Conservation (phyloP, 2,113 vertebrate species). For the Mormoops blainvillei region DNA sequence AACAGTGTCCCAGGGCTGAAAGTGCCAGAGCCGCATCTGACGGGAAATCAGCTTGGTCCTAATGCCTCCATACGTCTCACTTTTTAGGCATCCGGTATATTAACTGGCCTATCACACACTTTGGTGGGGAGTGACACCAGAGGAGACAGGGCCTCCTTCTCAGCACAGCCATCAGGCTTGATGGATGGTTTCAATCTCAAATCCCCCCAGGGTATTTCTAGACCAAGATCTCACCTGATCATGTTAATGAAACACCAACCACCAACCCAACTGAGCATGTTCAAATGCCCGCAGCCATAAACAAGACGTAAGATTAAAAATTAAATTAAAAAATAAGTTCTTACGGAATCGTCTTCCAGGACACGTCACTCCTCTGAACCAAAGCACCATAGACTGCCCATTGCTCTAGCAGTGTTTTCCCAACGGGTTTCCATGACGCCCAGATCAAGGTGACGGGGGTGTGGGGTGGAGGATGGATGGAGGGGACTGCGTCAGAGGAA, state of each 20-base stretch:
- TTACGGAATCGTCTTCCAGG: neutral
- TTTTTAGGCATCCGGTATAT: neutral
- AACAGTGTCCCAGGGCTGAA: neutral
- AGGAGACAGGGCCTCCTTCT: neutral
- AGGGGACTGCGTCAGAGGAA: too few species aligned
- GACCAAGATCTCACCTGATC: neutral
- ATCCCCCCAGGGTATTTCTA: neutral
- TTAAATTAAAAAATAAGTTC: neutral
- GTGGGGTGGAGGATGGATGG: neutral
- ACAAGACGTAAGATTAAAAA: neutral
- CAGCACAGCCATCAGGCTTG: neutral
- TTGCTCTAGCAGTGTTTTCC: neutral
- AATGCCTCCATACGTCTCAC: neutral
- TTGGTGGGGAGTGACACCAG: too few species aligned
- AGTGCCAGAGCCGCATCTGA: neutral
- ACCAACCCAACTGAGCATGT: neutral
- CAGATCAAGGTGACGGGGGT: neutral
- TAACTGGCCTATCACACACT: neutral
- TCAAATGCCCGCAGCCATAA: neutral
- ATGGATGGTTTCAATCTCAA: neutral
- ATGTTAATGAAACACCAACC: neutral
- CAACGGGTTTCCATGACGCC: neutral
- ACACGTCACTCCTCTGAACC: neutral
- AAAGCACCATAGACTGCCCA: neutral
- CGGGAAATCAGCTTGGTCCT: neutral